Conservation (phyloP, 1,140 invertebrate genomes). For the Bombus soroeensis region DNA sequence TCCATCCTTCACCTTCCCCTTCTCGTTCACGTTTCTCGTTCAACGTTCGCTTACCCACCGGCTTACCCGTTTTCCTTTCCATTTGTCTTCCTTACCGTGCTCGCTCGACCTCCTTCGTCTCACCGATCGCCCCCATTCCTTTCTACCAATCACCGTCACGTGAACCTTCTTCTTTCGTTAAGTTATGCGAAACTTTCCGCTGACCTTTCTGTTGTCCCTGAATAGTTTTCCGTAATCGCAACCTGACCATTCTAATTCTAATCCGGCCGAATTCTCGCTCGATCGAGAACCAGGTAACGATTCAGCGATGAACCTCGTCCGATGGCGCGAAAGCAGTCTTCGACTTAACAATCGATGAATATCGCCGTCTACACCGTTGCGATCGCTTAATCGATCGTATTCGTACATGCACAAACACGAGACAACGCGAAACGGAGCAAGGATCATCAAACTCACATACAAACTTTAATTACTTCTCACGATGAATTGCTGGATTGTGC, state of each 20-base stretch:
- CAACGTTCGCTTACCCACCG: neutral
- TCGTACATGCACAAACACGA: neutral
- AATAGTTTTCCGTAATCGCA: neutral
- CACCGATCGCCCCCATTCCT: neutral
- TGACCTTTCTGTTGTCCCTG: too few relatives aligned
- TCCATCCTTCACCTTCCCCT: neutral
- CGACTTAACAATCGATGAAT: too few relatives aligned
- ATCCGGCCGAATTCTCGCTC: neutral
- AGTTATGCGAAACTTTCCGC: neutral
- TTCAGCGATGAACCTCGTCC: neutral
- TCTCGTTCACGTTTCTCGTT: neutral
- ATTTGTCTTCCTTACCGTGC: neutral
- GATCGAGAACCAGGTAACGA: neutral
- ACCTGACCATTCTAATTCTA: neutral
- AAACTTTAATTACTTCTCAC: slow-evolving; percentile 63
- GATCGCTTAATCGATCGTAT: slow-evolving; percentile 27
- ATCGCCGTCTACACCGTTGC: too few relatives aligned
- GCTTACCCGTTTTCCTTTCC: neutral
- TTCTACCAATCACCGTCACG: neutral
- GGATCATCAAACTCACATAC: slow-evolving; percentile 50
- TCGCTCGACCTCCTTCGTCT: neutral
- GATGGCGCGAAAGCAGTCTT: too few relatives aligned
- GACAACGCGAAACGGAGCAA: slow-evolving; percentile 17
- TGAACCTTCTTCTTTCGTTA: neutral
- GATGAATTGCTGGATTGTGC: slow-evolving; percentile 61